Evolutionary conservation across 2,797 vertebrate genomes (phyloP).

Genomic region (Acropternis orthonyx): DNA sequence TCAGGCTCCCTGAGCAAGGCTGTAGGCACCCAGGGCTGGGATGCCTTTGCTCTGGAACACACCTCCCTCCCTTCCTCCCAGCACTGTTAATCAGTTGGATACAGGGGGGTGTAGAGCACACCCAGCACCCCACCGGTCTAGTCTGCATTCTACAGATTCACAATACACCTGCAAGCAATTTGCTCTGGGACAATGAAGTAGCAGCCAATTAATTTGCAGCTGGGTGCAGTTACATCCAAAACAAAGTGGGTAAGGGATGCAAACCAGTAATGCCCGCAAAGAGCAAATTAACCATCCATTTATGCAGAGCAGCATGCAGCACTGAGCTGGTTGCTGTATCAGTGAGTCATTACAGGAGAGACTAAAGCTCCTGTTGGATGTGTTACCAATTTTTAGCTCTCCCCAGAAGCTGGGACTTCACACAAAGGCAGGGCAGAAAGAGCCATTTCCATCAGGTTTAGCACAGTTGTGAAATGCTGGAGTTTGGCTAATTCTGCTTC

Average conservation of each 20-base stretch:
- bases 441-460: not conserved
- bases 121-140: not conserved
- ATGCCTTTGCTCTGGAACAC: not conserved
- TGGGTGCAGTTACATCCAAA: slow-evolving; percentile 1
- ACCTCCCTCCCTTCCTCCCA: not conserved
- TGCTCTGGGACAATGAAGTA: not conserved
- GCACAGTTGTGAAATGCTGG: not conserved
- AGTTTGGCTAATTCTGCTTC: not conserved
- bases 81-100: not conserved
- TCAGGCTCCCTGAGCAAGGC: not conserved
- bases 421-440: not conserved
- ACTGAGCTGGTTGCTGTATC: not conserved
- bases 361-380: not conserved
- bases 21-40: not conserved
- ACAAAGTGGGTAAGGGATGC: not conserved
- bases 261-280: not conserved
- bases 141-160: not conserved
- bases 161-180: not conserved
- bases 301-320: not conserved
- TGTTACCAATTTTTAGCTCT: not conserved
- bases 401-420: not conserved
- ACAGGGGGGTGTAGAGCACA: not conserved
- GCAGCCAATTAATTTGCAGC: slow-evolving; percentile 7
- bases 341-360: not conserved
- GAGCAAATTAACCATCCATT: not conserved